A percentile compares a stretch with the other conserved stretches of the same genome.
phyloP scores from a whole-genome alignment of 35 echinoderm and acorn worm species.

The Nesometra sesokonis region DNA sequence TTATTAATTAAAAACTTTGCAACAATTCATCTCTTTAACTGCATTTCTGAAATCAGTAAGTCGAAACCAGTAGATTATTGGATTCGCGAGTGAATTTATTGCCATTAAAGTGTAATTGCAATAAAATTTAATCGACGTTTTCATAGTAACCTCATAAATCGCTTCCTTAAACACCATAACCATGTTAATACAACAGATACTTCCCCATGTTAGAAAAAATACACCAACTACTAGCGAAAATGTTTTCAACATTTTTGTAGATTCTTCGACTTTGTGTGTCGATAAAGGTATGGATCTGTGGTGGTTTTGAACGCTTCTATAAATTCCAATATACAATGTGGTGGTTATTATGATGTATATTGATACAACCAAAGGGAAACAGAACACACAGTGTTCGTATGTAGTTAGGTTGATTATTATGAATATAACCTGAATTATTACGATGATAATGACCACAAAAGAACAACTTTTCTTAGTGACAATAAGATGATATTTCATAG shows the following conservation, averaged over 20 bases:
- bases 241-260: background rate
- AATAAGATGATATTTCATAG: background rate
- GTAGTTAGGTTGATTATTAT: background rate
- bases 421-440: background rate
- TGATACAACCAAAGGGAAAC: background rate
- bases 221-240: background rate
- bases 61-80: background rate
- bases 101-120: background rate
- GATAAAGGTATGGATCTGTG: background rate
- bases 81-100: background rate
- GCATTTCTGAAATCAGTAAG: background rate
- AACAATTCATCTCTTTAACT: background rate
- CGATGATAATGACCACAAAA: background rate
- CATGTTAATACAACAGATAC: background rate
- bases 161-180: background rate
- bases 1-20: background rate
- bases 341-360: background rate
- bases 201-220: background rate
- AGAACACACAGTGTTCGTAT: background rate
- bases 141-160: background rate
- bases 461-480: background rate
- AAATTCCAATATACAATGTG: background rate
- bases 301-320: background rate
- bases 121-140: background rate
- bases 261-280: background rate